A percentile compares a stretch with the other conserved stretches of the same genome.
These are phyloP conservation scores for Erinaceus europaeus DNA, from an alignment of 2,113 vertebrate species.

Conservation along the genomic window DNA sequence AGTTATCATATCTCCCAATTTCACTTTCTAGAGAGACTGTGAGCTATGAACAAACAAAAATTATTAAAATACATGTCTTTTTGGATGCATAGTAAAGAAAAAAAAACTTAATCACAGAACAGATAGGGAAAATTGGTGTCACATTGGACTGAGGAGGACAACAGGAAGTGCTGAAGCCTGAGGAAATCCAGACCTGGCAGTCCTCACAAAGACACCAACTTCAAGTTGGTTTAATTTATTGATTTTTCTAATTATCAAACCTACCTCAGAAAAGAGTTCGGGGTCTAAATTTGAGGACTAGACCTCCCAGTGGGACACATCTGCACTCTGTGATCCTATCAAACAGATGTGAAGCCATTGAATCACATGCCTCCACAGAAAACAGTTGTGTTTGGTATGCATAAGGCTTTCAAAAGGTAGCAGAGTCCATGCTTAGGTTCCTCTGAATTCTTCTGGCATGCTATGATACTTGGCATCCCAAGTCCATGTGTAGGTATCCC, in stretches of 20 bases:
- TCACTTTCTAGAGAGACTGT: fast-evolving
- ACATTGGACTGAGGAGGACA: fast-evolving
- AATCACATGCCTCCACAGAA: too few relatives aligned
- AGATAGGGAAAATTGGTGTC: fast-evolving
- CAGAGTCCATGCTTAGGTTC: too few relatives aligned
- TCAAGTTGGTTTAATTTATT: fast-evolving
- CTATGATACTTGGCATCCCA: background rate
- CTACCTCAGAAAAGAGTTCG: background rate
- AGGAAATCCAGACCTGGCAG: background rate
- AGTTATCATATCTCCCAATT: fast-evolving
- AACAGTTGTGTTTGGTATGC: too few relatives aligned
- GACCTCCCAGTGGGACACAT: fast-evolving
- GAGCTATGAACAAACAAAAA: fast-evolving
- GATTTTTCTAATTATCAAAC: too few relatives aligned
- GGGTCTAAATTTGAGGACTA: too few relatives aligned
- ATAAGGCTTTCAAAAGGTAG: fast-evolving
- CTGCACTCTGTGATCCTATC: background rate
- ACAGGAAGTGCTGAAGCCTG: background rate
- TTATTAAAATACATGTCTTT: fast-evolving
- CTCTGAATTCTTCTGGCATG: background rate
- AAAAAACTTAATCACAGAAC: fast-evolving
- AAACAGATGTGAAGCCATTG: too few relatives aligned
- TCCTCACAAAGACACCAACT: fast-evolving
- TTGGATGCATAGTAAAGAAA: fast-evolving
- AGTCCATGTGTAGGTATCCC: too few relatives aligned